Conservation (phyloP, 2,797 vertebrate genomes). For the Liasis olivaceus region DNA sequence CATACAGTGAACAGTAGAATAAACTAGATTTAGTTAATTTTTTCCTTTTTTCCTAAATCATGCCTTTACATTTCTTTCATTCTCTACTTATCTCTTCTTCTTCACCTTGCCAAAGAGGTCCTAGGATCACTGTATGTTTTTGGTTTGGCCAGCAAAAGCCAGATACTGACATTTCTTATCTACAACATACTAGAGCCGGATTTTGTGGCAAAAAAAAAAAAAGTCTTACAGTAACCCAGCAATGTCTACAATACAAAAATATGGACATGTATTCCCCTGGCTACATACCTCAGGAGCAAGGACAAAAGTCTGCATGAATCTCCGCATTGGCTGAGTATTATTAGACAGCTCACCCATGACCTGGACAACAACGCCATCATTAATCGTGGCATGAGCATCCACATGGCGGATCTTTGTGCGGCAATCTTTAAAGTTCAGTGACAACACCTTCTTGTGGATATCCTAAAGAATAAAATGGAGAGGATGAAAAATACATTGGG, state of each 20-base stretch:
- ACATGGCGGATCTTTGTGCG: constrained; percentile 96
- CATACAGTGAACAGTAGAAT: background rate
- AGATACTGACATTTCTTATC: background rate
- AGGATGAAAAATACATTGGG: background rate
- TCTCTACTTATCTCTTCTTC: background rate
- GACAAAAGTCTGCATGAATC: constrained; percentile 98
- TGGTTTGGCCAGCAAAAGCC: background rate
- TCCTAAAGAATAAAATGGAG: constrained; percentile 75
- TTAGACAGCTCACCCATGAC: constrained; percentile 98
- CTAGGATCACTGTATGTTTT: background rate
- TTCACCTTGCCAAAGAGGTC: background rate
- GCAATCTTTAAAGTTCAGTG: constrained; percentile 94
- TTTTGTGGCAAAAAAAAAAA: background rate
- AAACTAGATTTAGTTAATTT: background rate
- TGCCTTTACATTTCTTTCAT: background rate
- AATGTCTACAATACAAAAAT: background rate
- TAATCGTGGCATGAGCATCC: constrained; percentile 94
- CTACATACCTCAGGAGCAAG: constrained; percentile 89
- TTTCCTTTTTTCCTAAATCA: background rate
- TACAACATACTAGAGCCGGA: background rate
- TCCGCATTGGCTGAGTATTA: constrained; percentile 95
- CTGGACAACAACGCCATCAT: constrained; percentile 95
- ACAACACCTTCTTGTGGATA: constrained; percentile 97
- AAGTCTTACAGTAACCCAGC: background rate
- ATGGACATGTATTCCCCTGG: background rate